Percentiles rank a stretch among this genome's conserved stretches.
These are phyloP conservation scores for Caenorhabditis brenneri DNA, from an alignment of 1,140 invertebrate species.

Conservation along the genomic window DNA sequence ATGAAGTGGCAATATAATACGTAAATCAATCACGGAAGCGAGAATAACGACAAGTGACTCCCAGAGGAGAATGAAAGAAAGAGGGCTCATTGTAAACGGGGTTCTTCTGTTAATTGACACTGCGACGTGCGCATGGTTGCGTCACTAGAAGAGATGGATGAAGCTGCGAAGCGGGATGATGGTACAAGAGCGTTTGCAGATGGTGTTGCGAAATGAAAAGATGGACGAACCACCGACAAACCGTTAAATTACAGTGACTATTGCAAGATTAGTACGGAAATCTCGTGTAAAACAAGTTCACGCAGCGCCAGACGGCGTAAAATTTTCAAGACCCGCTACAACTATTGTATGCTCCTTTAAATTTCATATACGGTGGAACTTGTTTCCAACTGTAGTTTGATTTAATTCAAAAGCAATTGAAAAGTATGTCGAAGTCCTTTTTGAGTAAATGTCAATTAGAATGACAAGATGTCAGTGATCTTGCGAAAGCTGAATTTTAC, in stretches of 20 bases:
- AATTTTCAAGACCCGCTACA: neutral
- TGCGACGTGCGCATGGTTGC: neutral
- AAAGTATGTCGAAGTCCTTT: no score
- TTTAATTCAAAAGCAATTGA: no score
- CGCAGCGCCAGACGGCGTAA: neutral
- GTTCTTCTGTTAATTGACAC: neutral
- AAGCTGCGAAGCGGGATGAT: neutral
- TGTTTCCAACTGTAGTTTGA: no score
- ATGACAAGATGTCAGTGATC: no score
- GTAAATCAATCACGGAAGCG: constrained; percentile 18
- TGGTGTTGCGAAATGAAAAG: constrained; percentile 24
- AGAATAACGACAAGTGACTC: neutral
- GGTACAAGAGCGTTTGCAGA: neutral
- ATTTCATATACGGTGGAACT: no score
- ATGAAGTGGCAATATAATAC: no score
- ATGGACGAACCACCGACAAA: neutral
- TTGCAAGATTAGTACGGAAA: neutral
- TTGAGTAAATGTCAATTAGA: no score
- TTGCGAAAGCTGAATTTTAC: neutral
- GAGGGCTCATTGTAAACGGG: neutral
- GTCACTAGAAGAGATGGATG: neutral
- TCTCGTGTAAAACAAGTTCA: neutral
- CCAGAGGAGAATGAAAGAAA: neutral
- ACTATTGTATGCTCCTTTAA: neutral
- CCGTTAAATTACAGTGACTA: neutral